Evolutionary conservation across 2,797 vertebrate genomes (phyloP), one percentile per base, ranked within the genome.

Genomic region (Lepidocolaptes lacrymiger): DNA sequence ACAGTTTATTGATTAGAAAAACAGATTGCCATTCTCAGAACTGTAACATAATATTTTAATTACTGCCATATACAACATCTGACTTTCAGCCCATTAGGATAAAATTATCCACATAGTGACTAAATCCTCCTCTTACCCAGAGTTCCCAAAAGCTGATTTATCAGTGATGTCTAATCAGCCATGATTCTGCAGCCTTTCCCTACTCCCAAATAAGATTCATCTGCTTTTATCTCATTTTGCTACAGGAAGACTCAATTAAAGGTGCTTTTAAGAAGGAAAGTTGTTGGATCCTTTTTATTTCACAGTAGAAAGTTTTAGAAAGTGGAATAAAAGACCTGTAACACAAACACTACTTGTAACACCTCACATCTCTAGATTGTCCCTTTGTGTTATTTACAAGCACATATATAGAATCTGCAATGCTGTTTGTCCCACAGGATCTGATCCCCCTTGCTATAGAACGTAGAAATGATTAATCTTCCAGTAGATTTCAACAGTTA

Each of bases 1-100:
- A 96, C 88, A 48, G 39, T 93, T 96, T 96, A 97, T 97, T 97
- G 97, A 97, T 97, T 94, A 95, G 89, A 88, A 94, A 97, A 97
- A 84, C 93, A 97, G 88, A 95, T 91, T 95, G 90, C 84, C 69
- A 43, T 88, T 93, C 88, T 92, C 85, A 64, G 78, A 93, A 93
- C 69, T 85, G 91, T 93, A 97, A 97, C 87, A 67, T 77, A 93
- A 96, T 95, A 96, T 95, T 97, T 97, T 97, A 96, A 97, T 97
- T 97, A 94, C 93, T 89, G 64, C 79, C 84, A 88, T 75, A 91
- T 64, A 93, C 49, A 91, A 80, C 56, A 64, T 80, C 89, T 83
- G 86, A 94, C 89, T 95, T 97, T 89, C 91, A 93, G 85, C 62
- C 80, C 49, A 87, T 95, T 95, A 93, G 68, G 73, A 44, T 79